Base-by-base conservation (phyloP, 2,888 invertebrate genomes). In the Suillia variegata region DNA sequence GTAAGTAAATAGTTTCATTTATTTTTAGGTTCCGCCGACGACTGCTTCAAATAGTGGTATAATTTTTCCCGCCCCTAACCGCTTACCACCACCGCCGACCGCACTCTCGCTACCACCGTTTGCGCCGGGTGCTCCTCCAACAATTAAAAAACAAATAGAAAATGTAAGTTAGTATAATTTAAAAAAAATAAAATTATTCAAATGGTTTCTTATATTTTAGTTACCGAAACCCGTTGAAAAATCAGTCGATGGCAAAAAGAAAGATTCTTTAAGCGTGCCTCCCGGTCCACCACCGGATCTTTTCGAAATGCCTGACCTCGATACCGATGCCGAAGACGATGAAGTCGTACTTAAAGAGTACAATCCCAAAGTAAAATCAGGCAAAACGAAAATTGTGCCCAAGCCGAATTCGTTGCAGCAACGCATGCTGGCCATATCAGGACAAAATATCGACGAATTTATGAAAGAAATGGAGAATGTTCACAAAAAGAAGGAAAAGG, bases 401-500 rank as follows among this genome's bases (percentile, higher is more conserved):
- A 91, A 91, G 76, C 91, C 92, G 0, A 91, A 91, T 1, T 88
- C 91, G 0, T 79, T 94, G 31, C 94, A 94, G 75, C 92, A 93
- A 71, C 89, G 92, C 68, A 94, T 94, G 93, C 83, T 94, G 71
- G 90, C 90, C n/a, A 86, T 94, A 73, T 92, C 93, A 12, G 94
- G 94, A 1, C 94, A 96, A 82, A 94, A 94, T 74, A 92, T 95
- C 18, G 95, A 95, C 70, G 92, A 92, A 64, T 94, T 94, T 70
- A 94, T 94, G 92, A 91, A 93, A 75, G 94, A 94, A 84, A 93
- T 92, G 92, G 93, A 93, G 82, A 91, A 89, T 62, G 92, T 91
- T 0, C 92, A 92, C 67, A 88, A 88, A 74, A 91, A 91, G 77
- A 86, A 89, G 63, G 89, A 89, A 69, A 82, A 88, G 67, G 86